phyloP scores from a whole-genome alignment of 2,113 vertebrate genomes.

The Limanda limanda region DNA sequence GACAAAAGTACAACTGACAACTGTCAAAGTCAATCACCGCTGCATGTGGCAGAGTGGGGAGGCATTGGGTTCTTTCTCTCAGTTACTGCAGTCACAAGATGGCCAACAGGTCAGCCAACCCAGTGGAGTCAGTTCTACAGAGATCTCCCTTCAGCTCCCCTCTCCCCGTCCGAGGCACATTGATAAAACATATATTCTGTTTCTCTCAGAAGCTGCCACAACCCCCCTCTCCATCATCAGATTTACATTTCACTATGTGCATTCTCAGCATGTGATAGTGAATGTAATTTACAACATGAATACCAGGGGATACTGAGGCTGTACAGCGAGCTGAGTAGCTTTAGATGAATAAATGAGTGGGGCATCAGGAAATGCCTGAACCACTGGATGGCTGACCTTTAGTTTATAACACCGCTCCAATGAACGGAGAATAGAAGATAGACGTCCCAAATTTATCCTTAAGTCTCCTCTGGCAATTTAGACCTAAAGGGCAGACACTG shows the following conservation, averaged over 20 bases:
- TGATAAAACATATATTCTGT: background rate
- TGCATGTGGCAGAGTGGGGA: no score
- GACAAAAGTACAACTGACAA: no score
- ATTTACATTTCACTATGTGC: conserved; percentile 8
- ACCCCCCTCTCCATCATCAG: background rate
- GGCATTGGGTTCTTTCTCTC: background rate
- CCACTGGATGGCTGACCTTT: conserved; percentile 34
- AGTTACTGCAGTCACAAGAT: background rate
- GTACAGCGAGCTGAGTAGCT: background rate
- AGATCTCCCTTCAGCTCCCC: background rate
- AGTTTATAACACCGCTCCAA: conserved; percentile 23
- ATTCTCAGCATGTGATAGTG: background rate
- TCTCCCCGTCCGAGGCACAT: background rate
- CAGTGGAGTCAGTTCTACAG: background rate
- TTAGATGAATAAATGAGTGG: conserved; percentile 6
- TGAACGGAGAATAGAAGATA: conserved; percentile 31
- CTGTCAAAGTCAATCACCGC: no score
- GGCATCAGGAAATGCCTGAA: conserved; percentile 6
- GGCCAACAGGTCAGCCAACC: background rate
- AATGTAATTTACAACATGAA: conserved; percentile 8
- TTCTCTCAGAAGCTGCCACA: background rate
- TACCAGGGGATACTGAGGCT: no score
- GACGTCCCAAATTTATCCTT: conserved; percentile 22
- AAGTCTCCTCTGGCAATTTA: conserved; percentile 24
- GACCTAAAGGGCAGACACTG: conserved; percentile 17